Conservation (phyloP, 2,888 invertebrate species). For the Hetaerina titia region DNA sequence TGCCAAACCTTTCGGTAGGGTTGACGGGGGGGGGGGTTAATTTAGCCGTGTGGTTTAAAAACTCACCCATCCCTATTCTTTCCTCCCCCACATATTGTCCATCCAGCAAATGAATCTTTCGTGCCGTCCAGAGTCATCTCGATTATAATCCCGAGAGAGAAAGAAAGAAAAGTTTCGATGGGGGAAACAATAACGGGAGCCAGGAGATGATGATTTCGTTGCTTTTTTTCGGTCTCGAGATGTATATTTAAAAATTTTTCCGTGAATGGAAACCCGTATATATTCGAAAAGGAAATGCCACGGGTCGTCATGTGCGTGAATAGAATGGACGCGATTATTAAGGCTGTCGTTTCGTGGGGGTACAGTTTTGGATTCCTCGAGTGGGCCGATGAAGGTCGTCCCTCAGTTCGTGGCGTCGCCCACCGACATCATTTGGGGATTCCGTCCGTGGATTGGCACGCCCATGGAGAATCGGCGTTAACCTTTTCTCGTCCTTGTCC, state of each 20-base stretch:
- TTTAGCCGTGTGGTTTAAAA: background rate
- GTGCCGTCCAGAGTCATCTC: background rate
- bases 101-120: slow-evolving; percentile 5
- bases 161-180: background rate
- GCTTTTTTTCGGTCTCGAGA: background rate
- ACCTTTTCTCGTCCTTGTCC: background rate
- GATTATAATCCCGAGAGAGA: background rate
- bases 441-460: background rate
- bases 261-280: background rate
- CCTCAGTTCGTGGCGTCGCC: background rate
- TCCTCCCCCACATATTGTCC: background rate
- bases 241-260: background rate
- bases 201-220: background rate
- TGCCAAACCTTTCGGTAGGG: background rate
- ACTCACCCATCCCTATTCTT: background rate
- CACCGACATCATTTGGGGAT: background rate
- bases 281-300: background rate
- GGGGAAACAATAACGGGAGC: background rate
- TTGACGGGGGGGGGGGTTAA: background rate
- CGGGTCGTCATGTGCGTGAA: background rate
- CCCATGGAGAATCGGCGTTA: background rate
- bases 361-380: background rate
- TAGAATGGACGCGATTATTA: background rate
- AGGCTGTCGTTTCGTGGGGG: background rate
- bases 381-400: background rate